Base-by-base conservation (phyloP, 2,797 vertebrate species). In the Labroides dimidiatus region DNA sequence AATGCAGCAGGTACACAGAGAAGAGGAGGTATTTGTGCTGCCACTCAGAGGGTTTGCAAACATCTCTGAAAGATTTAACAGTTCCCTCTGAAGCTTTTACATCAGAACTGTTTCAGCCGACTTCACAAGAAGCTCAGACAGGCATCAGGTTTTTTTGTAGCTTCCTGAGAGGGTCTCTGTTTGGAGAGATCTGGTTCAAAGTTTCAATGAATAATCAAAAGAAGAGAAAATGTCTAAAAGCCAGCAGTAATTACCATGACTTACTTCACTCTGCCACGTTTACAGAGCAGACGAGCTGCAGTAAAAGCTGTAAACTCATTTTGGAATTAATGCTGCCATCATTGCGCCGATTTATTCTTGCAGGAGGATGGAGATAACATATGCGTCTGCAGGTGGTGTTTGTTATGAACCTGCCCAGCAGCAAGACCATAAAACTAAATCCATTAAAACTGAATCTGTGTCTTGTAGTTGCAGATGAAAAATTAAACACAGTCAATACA, bases 1-100 rank as follows among this genome's bases (percentile, higher is more conserved):
- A 90, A 90, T 91, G 78, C 80, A 91, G 78, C 63, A 71, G 75
- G 72, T 85, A 48, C 58, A 82, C 39, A 65, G 69, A 57, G 69
- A 78, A 62, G 84, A 80, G 70, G 43, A 43, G 66, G 64, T 73
- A 84, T 76, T 62, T 72, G 44, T 80, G 64, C 54, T 80, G 50
- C 50, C 43, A 44, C 69, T 80, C 63, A 15, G 45, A 77, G 72
- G 75, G 76, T 85, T 87, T 86, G 69, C 64, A 77, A 80, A 73
- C 68, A 66, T 75, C 63, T 58, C 57, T 74, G 47, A 85, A 87
- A 87, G 68, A 77, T 86, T 78, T 77, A 83, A 64, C 36, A 72
- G 70, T 63, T 68, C 15, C 56, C 73, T 65, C 45, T 42, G 55
- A 67, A 64, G 66, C 64, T 73, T 79, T 84, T 51, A 80, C 52